Percentiles rank a stretch among this genome's conserved stretches.
phyloP scores from a whole-genome alignment of 2,888 invertebrate genomes.

The Dynastes grantii region DNA sequence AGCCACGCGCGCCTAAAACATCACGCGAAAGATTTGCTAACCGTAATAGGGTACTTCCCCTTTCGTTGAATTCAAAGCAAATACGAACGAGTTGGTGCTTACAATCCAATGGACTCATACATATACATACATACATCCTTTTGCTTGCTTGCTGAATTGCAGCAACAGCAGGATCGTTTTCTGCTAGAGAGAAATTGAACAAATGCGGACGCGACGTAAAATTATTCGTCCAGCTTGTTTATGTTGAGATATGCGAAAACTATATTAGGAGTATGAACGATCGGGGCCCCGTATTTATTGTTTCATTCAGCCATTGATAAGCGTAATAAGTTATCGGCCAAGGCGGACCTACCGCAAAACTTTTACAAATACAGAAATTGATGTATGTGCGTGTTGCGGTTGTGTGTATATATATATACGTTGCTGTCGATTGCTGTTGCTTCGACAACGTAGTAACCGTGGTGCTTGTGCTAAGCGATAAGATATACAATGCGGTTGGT shows the following conservation, averaged over 20 bases:
- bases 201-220: conserved; percentile 34
- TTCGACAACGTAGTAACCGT: no score
- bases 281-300: conserved; percentile 45
- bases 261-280: conserved; percentile 48
- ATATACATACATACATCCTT: neutral
- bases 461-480: no score
- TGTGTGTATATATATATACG: neutral
- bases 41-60: neutral
- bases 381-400: neutral
- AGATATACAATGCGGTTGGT: no score
- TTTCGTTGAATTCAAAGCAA: conserved; percentile 14
- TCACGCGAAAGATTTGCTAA: conserved; percentile 34
- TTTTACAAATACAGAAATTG: conserved; percentile 45
- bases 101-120: conserved; percentile 7
- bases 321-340: conserved; percentile 47
- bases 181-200: conserved; percentile 44
- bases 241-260: conserved; percentile 51
- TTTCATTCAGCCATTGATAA: conserved; percentile 50
- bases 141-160: neutral
- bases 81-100: neutral
- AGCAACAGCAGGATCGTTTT: neutral
- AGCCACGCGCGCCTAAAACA: conserved; percentile 30
- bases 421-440: no score
- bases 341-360: conserved; percentile 49
- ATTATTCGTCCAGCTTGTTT: conserved; percentile 36